Percentiles rank a stretch among this genome's conserved stretches.
These are phyloP conservation scores for Ondatra zibethicus DNA, from an alignment of 2,113 vertebrate genomes.

Conservation along the genomic window DNA sequence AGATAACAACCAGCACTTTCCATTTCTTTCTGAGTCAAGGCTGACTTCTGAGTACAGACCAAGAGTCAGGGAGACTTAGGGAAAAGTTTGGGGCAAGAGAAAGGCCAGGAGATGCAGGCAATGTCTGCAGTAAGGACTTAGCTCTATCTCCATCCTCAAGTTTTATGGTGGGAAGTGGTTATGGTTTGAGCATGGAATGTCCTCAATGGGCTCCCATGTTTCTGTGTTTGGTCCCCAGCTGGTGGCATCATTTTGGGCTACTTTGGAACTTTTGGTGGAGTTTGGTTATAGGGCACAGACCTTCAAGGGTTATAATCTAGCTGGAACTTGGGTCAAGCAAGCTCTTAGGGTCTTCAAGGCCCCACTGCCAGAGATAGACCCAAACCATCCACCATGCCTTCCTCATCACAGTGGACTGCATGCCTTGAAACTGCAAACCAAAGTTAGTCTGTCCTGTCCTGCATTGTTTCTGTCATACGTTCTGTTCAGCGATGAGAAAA, in stretches of 20 bases:
- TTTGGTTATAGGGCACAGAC: background rate
- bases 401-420: too few species aligned
- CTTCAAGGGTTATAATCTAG: background rate
- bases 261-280: background rate
- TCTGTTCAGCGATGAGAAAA: background rate
- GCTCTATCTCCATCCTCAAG: background rate
- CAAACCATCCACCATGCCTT: background rate
- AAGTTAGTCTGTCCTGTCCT: background rate
- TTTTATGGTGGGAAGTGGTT: conserved; percentile 31
- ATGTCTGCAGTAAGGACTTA: too few species aligned
- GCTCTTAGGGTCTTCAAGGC: background rate
- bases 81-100: conserved; percentile 55
- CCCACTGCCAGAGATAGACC: background rate
- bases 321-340: background rate
- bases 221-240: background rate
- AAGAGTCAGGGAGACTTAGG: conserved; percentile 54
- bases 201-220: background rate
- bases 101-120: background rate
- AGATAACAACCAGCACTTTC: conserved; percentile 9
- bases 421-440: background rate
- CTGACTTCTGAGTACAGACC: conserved; percentile 58
- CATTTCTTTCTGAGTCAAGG: conserved; percentile 7
- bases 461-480: background rate
- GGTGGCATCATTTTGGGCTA: background rate
- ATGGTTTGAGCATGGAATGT: background rate